Conservation (phyloP, 2,888 invertebrate genomes). For the Nephrotoma appendiculata region DNA sequence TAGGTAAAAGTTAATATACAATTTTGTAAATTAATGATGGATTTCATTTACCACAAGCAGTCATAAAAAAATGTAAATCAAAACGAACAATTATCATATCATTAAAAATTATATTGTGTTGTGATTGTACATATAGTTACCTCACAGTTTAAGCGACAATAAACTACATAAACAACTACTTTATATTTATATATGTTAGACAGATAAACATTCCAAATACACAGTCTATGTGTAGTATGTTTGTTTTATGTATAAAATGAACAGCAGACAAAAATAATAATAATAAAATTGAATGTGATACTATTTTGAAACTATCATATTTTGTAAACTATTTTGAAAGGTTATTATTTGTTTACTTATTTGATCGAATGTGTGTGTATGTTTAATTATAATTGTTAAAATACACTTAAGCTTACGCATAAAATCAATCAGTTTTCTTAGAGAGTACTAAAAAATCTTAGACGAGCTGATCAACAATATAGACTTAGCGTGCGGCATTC, state of each 20-base stretch:
- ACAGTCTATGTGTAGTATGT: neutral
- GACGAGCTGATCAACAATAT: neutral
- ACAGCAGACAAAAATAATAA: neutral
- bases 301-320: neutral
- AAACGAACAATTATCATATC: neutral
- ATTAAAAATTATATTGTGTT: neutral
- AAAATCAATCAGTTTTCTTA: neutral
- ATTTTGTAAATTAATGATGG: too few species aligned
- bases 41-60: too few species aligned
- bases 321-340: neutral
- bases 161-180: neutral
- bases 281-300: neutral
- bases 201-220: neutral
- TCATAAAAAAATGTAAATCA: neutral
- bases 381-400: neutral
- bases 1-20: too few species aligned
- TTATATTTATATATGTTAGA: neutral
- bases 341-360: neutral
- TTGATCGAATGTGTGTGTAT: neutral
- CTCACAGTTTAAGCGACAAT: neutral
- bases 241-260: neutral
- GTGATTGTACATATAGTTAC: neutral
- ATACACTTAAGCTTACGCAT: neutral
- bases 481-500: neutral
- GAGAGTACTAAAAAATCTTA: neutral